Conservation (phyloP, 2,797 vertebrate genomes). For the Pseudochromis fuscus region DNA sequence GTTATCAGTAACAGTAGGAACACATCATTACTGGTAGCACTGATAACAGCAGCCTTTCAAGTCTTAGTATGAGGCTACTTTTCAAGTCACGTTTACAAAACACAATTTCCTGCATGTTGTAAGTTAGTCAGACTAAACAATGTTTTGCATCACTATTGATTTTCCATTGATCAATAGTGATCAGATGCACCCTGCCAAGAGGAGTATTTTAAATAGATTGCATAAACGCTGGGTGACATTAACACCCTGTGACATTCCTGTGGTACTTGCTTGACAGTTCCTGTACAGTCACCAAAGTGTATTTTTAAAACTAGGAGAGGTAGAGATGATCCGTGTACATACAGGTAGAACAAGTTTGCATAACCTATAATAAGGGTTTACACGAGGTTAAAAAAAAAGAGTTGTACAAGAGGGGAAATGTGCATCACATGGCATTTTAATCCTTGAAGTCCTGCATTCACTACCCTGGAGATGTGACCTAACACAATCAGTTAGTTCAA, state of each 20-base stretch:
- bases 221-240: neutral
- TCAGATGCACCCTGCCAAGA: neutral
- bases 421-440: neutral
- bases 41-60: conserved; percentile 11
- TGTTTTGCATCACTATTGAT: neutral
- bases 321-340: neutral
- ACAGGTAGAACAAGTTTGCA: conserved; percentile 17
- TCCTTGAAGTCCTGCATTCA: neutral
- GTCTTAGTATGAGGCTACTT: neutral
- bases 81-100: neutral
- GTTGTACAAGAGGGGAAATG: neutral
- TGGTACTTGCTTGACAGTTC: neutral
- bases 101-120: too few relatives aligned
- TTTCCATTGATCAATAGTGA: neutral
- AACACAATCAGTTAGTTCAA: conserved; percentile 9
- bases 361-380: too few relatives aligned
- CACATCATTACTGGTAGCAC: conserved; percentile 12
- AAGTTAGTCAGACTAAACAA: neutral
- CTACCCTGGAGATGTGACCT: conserved; percentile 3
- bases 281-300: neutral
- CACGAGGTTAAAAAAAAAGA: neutral
- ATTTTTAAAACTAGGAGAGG: neutral
- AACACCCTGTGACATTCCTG: neutral
- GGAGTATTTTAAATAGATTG: neutral
- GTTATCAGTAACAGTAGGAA: conserved; percentile 15